Evolutionary conservation across 2,797 vertebrate species (phyloP).

Genomic region (Sebastolobus alascanus): DNA sequence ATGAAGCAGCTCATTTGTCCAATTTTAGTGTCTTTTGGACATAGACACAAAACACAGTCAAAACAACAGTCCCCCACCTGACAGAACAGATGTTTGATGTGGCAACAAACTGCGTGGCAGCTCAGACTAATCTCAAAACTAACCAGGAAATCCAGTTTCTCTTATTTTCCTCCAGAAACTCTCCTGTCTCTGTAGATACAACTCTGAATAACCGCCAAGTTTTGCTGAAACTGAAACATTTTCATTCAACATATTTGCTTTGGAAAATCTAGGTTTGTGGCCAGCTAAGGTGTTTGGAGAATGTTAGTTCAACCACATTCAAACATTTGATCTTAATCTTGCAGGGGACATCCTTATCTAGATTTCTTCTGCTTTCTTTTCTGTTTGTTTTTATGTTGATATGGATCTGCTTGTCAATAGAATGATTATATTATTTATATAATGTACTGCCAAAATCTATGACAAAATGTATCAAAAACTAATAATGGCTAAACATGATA

Average conservation of each 20-base stretch:
- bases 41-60: neutral
- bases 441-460: neutral
- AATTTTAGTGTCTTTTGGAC: neutral
- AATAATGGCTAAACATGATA: neutral
- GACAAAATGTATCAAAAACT: neutral
- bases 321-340: constrained; percentile 7
- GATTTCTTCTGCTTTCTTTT: neutral
- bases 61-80: neutral
- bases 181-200: neutral
- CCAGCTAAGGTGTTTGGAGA: constrained; percentile 1
- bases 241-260: constrained; percentile 11
- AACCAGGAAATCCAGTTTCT: constrained; percentile 46
- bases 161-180: neutral
- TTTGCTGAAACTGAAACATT: neutral
- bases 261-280: neutral
- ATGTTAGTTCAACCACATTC: neutral
- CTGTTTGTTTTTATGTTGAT: neutral
- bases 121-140: constrained; percentile 12
- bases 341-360: neutral
- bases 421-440: neutral
- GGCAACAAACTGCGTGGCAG: constrained; percentile 20
- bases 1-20: neutral
- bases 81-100: constrained; percentile 22
- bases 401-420: neutral
- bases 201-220: neutral